These are phyloP conservation scores for Dasysyrphus tricinctus DNA, from an alignment of 2,888 invertebrate genomes.

Conservation along the genomic window DNA sequence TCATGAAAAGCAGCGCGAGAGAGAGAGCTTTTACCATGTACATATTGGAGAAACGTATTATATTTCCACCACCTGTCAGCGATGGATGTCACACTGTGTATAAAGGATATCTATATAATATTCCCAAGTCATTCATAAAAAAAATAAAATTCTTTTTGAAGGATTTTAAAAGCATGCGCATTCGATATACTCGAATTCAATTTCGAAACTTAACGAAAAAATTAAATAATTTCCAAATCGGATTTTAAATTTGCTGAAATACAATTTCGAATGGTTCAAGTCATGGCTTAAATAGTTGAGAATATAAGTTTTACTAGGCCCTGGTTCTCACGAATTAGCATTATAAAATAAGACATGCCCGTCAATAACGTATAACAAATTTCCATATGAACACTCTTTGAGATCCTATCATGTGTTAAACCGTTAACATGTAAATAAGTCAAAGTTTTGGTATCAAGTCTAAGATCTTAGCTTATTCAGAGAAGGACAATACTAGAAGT, in stretches of 20 bases:
- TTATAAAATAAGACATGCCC: no score
- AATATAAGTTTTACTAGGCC: no score
- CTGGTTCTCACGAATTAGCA: no score
- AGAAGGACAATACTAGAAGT: no score
- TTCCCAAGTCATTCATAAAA: conserved; percentile 73
- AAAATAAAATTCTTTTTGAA: conserved; percentile 48
- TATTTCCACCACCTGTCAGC: conserved; percentile 74
- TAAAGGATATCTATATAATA: conserved; percentile 28
- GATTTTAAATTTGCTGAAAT: neutral
- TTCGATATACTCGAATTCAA: neutral
- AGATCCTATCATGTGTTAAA: no score
- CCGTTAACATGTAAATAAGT: no score
- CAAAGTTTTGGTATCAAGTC: no score
- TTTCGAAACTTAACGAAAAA: conserved; percentile 56
- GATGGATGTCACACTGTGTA: conserved; percentile 51
- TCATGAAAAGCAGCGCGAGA: conserved; percentile 14
- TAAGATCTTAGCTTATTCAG: no score
- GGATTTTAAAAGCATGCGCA: conserved; percentile 47
- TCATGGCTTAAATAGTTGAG: neutral
- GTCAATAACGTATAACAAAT: no score
- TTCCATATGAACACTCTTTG: no score
- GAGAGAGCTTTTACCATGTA: conserved; percentile 55
- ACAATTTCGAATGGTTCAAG: neutral
- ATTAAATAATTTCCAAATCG: neutral
- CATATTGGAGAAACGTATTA: conserved; percentile 56